These are phyloP conservation scores for Melanocharis versteri DNA, from an alignment of 2,113 vertebrate genomes.

Conservation along the genomic window DNA sequence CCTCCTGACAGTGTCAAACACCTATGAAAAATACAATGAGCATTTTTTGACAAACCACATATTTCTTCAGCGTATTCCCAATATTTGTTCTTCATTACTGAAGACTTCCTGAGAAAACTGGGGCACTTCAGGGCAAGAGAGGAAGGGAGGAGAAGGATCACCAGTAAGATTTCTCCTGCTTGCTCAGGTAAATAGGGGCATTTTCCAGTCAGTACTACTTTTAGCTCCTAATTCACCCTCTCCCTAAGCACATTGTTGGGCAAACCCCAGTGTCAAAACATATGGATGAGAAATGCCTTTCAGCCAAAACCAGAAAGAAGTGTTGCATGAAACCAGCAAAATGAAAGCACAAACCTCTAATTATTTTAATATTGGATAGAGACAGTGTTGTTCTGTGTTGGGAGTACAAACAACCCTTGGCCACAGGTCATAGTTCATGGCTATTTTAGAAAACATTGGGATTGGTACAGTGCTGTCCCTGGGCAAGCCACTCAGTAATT, in stretches of 20 bases:
- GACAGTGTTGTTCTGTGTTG: background rate
- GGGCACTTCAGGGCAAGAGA: background rate
- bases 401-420: slow-evolving; percentile 38
- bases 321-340: slow-evolving; percentile 15
- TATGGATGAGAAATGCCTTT: background rate
- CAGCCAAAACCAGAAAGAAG: slow-evolving; percentile 19
- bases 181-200: background rate
- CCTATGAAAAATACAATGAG: background rate
- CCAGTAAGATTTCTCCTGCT: background rate
- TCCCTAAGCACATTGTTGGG: background rate
- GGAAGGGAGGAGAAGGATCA: background rate
- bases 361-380: slow-evolving; percentile 59
- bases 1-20: background rate
- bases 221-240: background rate
- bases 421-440: slow-evolving; percentile 33
- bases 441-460: background rate
- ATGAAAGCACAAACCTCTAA: slow-evolving; percentile 42
- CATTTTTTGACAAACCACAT: fast-evolving
- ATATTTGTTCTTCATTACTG: background rate
- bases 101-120: background rate
- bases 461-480: background rate
- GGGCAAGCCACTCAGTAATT: background rate
- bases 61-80: background rate
- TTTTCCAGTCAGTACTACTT: background rate
- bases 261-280: background rate